Evolutionary conservation across 2,888 invertebrate genomes (phyloP).

Genomic region (Chrysomela aeneicollis): DNA sequence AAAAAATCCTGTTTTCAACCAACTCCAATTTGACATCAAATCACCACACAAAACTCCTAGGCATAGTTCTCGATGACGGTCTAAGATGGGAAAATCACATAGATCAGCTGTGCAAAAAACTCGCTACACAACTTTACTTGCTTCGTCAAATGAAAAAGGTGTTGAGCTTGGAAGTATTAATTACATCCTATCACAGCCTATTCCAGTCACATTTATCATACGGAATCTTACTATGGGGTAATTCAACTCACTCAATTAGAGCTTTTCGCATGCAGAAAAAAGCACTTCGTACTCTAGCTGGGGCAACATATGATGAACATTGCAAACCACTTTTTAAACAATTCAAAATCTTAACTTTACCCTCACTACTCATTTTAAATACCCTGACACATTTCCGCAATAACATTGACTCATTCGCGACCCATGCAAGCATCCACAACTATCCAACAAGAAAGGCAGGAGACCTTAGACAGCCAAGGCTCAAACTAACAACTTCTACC

Average conservation of each 20-base stretch:
- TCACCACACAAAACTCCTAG: constrained; percentile 11
- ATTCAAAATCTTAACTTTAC: background rate
- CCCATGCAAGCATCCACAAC: background rate
- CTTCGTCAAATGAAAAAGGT: constrained; percentile 6
- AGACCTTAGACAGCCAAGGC: no score
- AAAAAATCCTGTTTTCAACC: background rate
- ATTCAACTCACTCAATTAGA: background rate
- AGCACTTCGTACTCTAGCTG: no score
- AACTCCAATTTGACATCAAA: background rate
- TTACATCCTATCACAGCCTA: no score
- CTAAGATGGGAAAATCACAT: constrained; percentile 6
- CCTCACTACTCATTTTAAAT: no score
- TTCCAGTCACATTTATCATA: background rate
- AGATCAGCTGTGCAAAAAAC: constrained; percentile 11
- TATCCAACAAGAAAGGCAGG: no score
- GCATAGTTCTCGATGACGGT: no score
- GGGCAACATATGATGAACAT: background rate
- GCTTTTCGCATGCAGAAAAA: no score
- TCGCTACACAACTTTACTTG: background rate
- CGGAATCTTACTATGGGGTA: background rate
- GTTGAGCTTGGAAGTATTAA: background rate
- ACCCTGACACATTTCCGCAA: no score
- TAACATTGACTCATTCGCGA: no score
- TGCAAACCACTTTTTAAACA: background rate
- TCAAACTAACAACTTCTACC: no score